Base-by-base conservation (phyloP, 2,113 vertebrate species). In the Promerops cafer region DNA sequence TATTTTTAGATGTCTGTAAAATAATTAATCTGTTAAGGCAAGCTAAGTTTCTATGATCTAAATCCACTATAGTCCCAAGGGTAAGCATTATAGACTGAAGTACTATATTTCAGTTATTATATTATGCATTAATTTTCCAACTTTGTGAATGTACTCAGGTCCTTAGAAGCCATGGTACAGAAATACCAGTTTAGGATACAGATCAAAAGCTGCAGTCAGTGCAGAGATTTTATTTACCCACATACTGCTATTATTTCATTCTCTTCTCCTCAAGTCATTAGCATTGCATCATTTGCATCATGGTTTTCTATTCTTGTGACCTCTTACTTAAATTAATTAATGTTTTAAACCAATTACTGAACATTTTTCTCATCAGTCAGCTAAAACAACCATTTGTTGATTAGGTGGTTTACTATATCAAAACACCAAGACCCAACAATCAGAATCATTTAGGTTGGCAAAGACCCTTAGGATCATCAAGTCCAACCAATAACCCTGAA, bases 221-320 rank as follows among this genome's bases (percentile, higher is more conserved):
- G 39, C 69, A 49, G 42, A 5, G 85, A 59, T 18, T 91, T 74
- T 81, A 26, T 81, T 60, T 69, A n/a, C 22, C 59, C 13, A 5
- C 18, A 7, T 57, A 10, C 40, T 91, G 24, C 66, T 72, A 16
- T 80, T 39, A 56, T 75, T 84, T 39, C 26, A 44, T 85, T 76
- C 30, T 42, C 6, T 70, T 63, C 17, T 76, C 21, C 33, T 75
- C 45, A 45, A 47, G 83, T 90, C 24, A 28, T 60, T 72, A 65
- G n/a, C 19, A 39, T 16, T 44, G 22, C 57, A 44, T 23, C 8
- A 2, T 75, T 75, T 76, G 44, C 56, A 82, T 56, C 0, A 0
- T 23, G 16, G 12, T 75, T 89, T 81, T 76, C 65, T 84, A 18
- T 66, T 87, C 30, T 65, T 52, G 9, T 79, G 52, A n/a, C 27